A percentile compares a stretch with the other conserved stretches of the same genome.
Evolutionary conservation across 2,113 vertebrate species (phyloP).

Genomic region (Cololabis saira): DNA sequence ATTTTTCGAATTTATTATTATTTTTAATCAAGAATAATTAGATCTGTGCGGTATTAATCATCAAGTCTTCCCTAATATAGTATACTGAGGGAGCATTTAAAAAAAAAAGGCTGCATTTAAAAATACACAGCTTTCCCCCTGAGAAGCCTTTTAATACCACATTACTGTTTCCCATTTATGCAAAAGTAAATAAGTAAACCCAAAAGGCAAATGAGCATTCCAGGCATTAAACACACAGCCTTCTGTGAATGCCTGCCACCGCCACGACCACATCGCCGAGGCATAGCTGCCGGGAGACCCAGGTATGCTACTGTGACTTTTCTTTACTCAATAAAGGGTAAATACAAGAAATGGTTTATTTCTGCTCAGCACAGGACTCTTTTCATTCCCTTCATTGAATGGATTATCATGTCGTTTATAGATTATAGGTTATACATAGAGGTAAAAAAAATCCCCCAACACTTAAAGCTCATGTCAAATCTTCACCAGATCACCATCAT

Average conservation of each 20-base stretch:
- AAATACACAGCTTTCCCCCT: constrained; percentile 66
- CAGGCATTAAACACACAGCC: constrained; percentile 81
- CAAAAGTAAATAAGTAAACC: constrained; percentile 83
- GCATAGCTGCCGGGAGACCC: constrained; percentile 47
- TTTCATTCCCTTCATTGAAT: constrained; percentile 24
- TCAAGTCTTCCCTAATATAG: constrained; percentile 62
- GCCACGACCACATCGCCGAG: constrained; percentile 63
- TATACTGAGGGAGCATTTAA: constrained; percentile 66
- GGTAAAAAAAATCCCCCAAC: no score
- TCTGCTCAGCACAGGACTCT: constrained; percentile 22
- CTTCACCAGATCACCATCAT: no score
- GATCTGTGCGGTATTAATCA: constrained; percentile 74
- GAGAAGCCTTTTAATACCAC: constrained; percentile 77
- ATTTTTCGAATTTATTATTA: constrained; percentile 60
- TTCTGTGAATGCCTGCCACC: constrained; percentile 72
- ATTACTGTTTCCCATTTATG: constrained; percentile 79
- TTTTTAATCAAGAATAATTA: constrained; percentile 73
- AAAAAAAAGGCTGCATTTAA: constrained; percentile 63
- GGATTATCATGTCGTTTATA: constrained; percentile 10
- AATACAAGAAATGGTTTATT: constrained; percentile 69
- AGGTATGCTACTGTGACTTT: constrained; percentile 31
- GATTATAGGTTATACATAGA: not conserved
- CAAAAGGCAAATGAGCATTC: constrained; percentile 80
- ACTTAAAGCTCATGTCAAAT: no score
- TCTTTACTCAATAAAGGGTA: constrained; percentile 26